Evolutionary conservation across 2,797 vertebrate genomes (phyloP).

Genomic region (Pangasius macronema): DNA sequence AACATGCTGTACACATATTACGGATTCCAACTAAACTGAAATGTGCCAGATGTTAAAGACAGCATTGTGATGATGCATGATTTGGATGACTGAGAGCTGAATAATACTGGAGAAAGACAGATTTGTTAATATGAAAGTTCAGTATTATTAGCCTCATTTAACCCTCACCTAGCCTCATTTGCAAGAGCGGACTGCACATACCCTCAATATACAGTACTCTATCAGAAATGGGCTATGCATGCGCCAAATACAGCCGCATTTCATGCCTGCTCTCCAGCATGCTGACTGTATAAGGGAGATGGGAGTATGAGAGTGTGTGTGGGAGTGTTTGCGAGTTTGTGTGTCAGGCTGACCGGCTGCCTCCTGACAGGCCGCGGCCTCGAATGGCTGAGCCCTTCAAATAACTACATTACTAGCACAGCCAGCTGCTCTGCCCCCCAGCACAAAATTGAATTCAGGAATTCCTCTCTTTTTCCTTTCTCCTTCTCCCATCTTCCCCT

Average conservation of each 20-base stretch:
- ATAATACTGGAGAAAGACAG: conserved; percentile 11
- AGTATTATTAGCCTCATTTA: conserved; percentile 41
- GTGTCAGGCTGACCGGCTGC: conserved; percentile 58
- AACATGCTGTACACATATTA: conserved; percentile 73
- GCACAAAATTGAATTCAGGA: conserved; percentile 93
- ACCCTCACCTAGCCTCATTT: conserved; percentile 30
- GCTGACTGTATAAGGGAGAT: not conserved
- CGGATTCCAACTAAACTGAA: conserved; percentile 48
- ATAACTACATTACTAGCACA: conserved; percentile 93
- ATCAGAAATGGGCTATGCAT: conserved; percentile 41
- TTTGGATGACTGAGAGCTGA: conserved; percentile 40
- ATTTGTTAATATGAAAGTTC: conserved; percentile 28
- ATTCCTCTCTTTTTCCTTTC: conserved; percentile 83
- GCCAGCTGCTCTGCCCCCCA: conserved; percentile 86
- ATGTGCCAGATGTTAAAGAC: conserved; percentile 54
- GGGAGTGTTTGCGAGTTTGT: conserved; percentile 54
- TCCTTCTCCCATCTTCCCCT: conserved; percentile 61
- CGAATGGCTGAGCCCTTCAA: conserved; percentile 81
- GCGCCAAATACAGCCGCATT: conserved; percentile 69
- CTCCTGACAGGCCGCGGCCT: conserved; percentile 72
- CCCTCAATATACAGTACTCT: conserved; percentile 1
- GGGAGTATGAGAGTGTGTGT: conserved; percentile 28
- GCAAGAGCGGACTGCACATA: conserved; percentile 15
- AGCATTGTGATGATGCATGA: conserved; percentile 46
- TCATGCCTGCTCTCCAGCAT: conserved; percentile 3